phyloP scores from a whole-genome alignment of 2,113 vertebrate genomes.

The Dicaeum eximium region DNA sequence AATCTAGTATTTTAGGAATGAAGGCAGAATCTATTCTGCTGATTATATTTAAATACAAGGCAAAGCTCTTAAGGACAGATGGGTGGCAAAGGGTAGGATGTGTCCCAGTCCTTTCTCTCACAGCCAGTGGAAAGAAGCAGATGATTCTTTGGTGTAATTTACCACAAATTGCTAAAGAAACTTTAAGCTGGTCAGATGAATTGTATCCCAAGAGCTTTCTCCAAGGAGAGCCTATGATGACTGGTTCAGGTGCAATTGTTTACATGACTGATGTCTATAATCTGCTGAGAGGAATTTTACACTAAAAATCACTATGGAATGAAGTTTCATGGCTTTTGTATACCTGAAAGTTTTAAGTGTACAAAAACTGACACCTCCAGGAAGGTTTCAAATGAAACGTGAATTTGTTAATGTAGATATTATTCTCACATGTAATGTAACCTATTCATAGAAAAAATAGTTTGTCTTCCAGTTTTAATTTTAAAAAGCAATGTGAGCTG shows the following conservation, averaged over 20 bases:
- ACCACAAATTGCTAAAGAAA: not conserved
- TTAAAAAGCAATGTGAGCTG: not conserved
- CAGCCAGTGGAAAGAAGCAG: not conserved
- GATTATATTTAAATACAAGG: not conserved
- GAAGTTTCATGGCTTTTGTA: accelerated
- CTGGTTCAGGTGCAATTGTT: not conserved
- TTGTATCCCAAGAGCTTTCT: not conserved
- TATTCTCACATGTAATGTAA: not conserved
- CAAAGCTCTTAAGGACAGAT: not conserved
- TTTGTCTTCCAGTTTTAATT: not conserved
- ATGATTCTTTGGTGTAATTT: not conserved
- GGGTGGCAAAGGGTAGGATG: not conserved
- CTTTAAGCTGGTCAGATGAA: not conserved
- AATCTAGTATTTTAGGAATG: not conserved
- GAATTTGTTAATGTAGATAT: not conserved
- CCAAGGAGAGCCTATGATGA: not conserved
- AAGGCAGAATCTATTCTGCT: not conserved
- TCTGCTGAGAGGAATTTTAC: not conserved
- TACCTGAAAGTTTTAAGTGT: not conserved
- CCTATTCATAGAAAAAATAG: not conserved
- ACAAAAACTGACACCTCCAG: not conserved
- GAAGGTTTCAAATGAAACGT: not conserved
- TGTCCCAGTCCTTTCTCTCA: not conserved
- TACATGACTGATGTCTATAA: not conserved
- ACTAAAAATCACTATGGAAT: not conserved